These are phyloP conservation scores for Rutpela maculata DNA, from an alignment of 2,888 invertebrate genomes.

Conservation along the genomic window DNA sequence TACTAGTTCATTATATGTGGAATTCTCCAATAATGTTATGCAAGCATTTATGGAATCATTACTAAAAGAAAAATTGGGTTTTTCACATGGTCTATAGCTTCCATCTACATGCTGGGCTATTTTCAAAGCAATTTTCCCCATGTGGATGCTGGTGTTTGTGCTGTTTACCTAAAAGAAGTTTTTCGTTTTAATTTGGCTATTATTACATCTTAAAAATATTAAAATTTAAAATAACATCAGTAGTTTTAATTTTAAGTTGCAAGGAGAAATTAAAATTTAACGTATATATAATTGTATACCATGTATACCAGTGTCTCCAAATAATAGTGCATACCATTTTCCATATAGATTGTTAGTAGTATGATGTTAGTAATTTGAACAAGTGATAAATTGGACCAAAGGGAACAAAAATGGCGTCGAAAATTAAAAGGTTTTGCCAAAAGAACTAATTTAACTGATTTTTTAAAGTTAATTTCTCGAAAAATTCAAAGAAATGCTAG, in stretches of 20 bases:
- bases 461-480: too few relatives aligned
- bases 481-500: too few relatives aligned
- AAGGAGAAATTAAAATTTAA: neutral
- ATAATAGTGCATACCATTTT: too few relatives aligned
- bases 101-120: conserved; percentile 84
- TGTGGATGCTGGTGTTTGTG: conserved; percentile 80
- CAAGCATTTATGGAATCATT: conserved; percentile 78
- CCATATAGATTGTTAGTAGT: too few relatives aligned
- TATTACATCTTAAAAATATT: conserved; percentile 22
- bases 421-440: too few relatives aligned
- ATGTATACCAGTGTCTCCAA: too few relatives aligned
- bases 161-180: conserved; percentile 84
- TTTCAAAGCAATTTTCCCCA: conserved; percentile 81
- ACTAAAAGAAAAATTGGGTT: conserved; percentile 71
- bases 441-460: too few relatives aligned
- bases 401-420: too few relatives aligned
- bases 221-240: neutral
- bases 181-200: conserved; percentile 2
- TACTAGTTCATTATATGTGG: conserved; percentile 84
- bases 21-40: conserved; percentile 83
- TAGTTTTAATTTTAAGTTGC: neutral
- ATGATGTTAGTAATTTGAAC: too few relatives aligned
- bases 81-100: conserved; percentile 83
- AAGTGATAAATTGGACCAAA: too few relatives aligned
- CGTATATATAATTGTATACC: too few relatives aligned